Base-by-base conservation (phyloP, 1,140 invertebrate species). In the Sarcophaga bullata region DNA sequence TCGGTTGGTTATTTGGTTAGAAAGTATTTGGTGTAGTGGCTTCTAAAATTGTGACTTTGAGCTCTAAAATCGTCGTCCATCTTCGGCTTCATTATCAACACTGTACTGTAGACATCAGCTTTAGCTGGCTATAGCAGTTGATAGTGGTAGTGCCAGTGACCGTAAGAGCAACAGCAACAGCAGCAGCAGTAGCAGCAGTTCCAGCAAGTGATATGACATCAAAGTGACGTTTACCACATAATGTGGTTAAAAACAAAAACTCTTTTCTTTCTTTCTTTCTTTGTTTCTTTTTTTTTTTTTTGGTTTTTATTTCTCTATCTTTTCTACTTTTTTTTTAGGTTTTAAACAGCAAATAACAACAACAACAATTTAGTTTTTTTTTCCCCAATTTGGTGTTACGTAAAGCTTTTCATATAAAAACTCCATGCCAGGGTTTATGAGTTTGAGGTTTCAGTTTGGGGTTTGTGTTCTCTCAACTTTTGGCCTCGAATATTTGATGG, bases 181-280 rank as follows among this genome's bases (percentile, higher is more conserved):
- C 5, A 17, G 19, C 49, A 50, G 48, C 75, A 50, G n/a, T 50
- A 17, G 19, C 49, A 50, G 48, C 75, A 50, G n/a, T 50, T n/a
- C 7, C 37, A 25, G 15, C 48, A 19, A 78, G 17, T 25, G 75
- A 78, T 19, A 78, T 78, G 75, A 78, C 75, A 78, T 78, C 75
- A 78, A 78, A 78, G 75, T 78, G 75, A 78, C 75, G 75, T 78
- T 52, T 25, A 78, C 75, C 75, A 78, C 75, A 78, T 50, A 78
- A 50, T 78, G 75, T 78, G 75, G 75, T 78, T 78, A 15, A 19
- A 50, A 50, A 52, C 46, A 50, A 78, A 78, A 49, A 19, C 75
- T 75, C 73, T 52, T 52, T 50, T 78, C 25, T 76, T 49, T 78
- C 19, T 19, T 68, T 58, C 13, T 13, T 37, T 37, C 25, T 37